Percentiles rank a stretch among this genome's conserved stretches.
phyloP scores from a whole-genome alignment of 2,888 invertebrate genomes.

The Drosophila koepferae region DNA sequence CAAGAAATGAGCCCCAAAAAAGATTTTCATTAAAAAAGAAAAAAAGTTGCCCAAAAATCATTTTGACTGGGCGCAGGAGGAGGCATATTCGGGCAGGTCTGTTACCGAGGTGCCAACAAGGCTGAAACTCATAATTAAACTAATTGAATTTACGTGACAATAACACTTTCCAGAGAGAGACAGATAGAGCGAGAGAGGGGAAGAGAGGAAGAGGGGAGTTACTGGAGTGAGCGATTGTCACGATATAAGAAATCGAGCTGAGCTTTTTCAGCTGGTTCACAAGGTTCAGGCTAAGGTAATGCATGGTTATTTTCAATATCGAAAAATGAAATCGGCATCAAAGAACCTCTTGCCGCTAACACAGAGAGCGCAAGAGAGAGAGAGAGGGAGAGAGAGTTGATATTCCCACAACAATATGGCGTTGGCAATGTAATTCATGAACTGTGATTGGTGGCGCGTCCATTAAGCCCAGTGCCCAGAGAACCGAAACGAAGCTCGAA shows the following conservation, averaged over 20 bases:
- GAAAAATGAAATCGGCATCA: constrained; percentile 81
- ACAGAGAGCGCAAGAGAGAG: background rate
- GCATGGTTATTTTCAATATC: constrained; percentile 82
- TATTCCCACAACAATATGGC: constrained; percentile 82
- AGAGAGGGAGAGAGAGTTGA: constrained; percentile 28
- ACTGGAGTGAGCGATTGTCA: constrained; percentile 55
- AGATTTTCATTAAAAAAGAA: constrained; percentile 5
- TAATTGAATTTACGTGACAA: constrained; percentile 81
- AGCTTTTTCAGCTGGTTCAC: constrained; percentile 16
- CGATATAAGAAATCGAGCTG: constrained; percentile 64
- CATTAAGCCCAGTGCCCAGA: constrained; percentile 37
- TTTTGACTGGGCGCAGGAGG: background rate
- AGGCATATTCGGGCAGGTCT: constrained; percentile 12
- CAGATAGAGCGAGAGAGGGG: too few relatives aligned
- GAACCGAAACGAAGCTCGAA: constrained; percentile 25
- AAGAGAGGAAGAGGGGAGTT: background rate
- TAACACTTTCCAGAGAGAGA: constrained; percentile 65
- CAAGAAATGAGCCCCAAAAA: constrained; percentile 19
- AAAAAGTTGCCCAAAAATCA: constrained; percentile 23
- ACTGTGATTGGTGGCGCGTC: constrained; percentile 78
- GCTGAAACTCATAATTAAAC: constrained; percentile 76
- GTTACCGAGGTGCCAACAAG: constrained; percentile 72
- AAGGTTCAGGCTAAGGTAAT: constrained; percentile 65
- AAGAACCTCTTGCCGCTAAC: constrained; percentile 72
- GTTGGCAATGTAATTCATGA: constrained; percentile 80